Evolutionary conservation across 2,888 invertebrate genomes (phyloP), one percentile per base, ranked within the genome.

Genomic region (Cactoblastis cactorum): DNA sequence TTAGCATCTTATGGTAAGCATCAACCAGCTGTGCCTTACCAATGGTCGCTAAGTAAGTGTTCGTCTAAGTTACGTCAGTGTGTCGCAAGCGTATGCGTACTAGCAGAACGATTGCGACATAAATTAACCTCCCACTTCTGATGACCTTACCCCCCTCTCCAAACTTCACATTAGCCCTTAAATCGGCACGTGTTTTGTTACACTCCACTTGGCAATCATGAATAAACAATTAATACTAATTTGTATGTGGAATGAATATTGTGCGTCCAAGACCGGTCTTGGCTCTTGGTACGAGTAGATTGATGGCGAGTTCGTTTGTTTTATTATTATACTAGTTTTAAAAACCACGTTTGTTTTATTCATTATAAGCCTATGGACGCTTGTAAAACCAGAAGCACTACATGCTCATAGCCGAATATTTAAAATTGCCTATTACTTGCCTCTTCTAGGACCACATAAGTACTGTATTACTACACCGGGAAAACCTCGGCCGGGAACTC

Each of bases 81-180:
- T 49, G 63, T 73, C 74, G 74, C 79, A 49, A 71, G 72, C 69
- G 71, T 57, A 61, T 54, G 55, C 68, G 59, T 49, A 63, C 67
- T 64, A 69, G 57, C 74, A 67, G 70, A 71, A 74, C 72, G 57
- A 56, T 77, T 79, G 73, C 77, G 63, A 77, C 73, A 66, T 56
- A 63, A 65, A 67, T 65, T 73, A 68, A 32, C 39, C 49, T 37
- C 33, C 49, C 41, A 19, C 41, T 33, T 41, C 41, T 56, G 51
- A 54, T 52, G 49, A 43, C 39, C 47, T 41, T 55, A 46, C 56
- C 48, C 53, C 24, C 24, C 6, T 15, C 15, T 6, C 5, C 17
- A 6, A 22, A 4, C 39, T 8, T 12, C n/a, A 5, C 60, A 58
- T 56, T 53, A 17, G 14, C 33, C 49, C 49, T 14, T 49, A 34